A percentile compares a stretch with the other conserved stretches of the same genome.
phyloP scores from a whole-genome alignment of 2,113 vertebrate species.

The Nymphicus hollandicus region DNA sequence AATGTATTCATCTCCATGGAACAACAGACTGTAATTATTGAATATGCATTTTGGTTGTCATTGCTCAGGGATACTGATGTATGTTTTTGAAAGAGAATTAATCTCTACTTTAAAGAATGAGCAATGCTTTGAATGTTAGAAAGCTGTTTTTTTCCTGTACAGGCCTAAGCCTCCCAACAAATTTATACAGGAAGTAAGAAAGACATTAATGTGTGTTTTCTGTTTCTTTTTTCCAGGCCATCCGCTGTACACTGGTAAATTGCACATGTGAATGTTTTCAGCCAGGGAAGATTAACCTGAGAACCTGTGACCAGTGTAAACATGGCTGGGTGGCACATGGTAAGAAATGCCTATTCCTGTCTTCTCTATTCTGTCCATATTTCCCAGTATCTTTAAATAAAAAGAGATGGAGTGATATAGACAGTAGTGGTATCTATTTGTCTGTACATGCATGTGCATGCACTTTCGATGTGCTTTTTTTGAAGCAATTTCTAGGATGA shows the following conservation, averaged over 20 bases:
- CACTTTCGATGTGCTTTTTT: rapidly evolving
- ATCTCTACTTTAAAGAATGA: not conserved
- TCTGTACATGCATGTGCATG: not conserved
- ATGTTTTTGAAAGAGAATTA: not conserved
- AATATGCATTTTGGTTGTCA: not conserved
- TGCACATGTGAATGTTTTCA: constrained; percentile 99
- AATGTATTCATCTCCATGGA: not conserved
- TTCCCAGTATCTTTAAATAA: not conserved
- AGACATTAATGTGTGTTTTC: constrained; percentile 30
- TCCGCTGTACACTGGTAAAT: constrained; percentile 98
- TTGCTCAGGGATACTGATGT: not conserved
- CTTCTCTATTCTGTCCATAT: not conserved
- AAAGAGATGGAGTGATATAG: not conserved
- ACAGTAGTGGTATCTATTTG: not conserved
- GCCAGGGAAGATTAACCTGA: constrained; percentile 97
- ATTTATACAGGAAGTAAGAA: not conserved
- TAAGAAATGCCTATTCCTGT: constrained; percentile 69
- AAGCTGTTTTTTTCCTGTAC: not conserved
- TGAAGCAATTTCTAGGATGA: not conserved
- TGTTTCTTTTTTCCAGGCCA: constrained; percentile 82
- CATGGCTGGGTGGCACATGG: constrained; percentile 99
- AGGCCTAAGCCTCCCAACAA: not conserved
- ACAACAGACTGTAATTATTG: not conserved
- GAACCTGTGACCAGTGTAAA: constrained; percentile 99
- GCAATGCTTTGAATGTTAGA: not conserved